Percentiles rank a stretch among this genome's conserved stretches.
Conservation (phyloP, 2,797 vertebrate genomes). For the Aldrovandia affinis region DNA sequence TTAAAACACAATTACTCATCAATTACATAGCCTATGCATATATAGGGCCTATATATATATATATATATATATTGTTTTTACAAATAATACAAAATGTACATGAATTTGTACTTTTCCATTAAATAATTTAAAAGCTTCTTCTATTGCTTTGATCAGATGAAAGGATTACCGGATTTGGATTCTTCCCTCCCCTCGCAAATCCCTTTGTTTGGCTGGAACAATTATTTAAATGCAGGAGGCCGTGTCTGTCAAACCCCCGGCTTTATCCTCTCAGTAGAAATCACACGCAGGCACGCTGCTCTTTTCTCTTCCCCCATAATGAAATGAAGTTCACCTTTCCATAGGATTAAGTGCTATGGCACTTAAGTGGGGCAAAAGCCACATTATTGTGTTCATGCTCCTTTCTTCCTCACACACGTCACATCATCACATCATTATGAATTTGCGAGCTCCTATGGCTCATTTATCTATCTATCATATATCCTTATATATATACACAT, state of each 20-base stretch:
- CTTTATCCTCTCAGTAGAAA: constrained; percentile 68
- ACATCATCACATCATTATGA: not conserved
- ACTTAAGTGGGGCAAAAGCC: not conserved
- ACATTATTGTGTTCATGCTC: not conserved
- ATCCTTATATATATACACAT: not conserved
- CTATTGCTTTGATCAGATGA: constrained; percentile 74
- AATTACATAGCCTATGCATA: not conserved
- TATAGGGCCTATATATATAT: not conserved
- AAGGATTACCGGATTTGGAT: constrained; percentile 75
- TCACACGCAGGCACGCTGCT: constrained; percentile 53
- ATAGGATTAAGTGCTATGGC: not conserved
- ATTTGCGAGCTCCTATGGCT: too few species aligned
- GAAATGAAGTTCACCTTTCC: constrained; percentile 49
- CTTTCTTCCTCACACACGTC: not conserved
- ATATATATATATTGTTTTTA: constrained; percentile 39
- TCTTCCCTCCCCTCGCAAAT: constrained; percentile 67
- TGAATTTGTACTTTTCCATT: constrained; percentile 57
- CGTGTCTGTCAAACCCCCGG: constrained; percentile 53
- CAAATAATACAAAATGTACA: constrained; percentile 23
- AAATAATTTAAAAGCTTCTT: constrained; percentile 75
- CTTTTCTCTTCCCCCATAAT: constrained; percentile 56
- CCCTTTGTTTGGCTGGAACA: constrained; percentile 72
- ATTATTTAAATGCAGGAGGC: constrained; percentile 77
- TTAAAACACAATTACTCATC: not conserved
- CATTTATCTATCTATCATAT: too few species aligned